Conservation (phyloP, 2,797 vertebrate species). For the Pseudotriccus pelzelni region DNA sequence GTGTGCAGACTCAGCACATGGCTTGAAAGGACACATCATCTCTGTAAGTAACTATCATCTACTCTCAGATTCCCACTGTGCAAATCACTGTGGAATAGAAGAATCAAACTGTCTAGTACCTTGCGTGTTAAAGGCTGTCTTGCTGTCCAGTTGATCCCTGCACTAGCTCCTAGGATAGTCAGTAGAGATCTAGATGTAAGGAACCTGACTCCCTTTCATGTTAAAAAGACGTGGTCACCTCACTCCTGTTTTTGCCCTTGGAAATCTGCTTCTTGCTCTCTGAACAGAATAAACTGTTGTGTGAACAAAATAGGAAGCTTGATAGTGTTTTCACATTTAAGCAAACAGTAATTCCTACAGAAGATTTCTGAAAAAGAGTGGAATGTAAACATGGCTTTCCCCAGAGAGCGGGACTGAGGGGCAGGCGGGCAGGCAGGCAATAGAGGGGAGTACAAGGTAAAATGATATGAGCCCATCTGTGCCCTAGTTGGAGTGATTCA, state of each 20-base stretch:
- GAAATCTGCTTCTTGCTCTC: neutral
- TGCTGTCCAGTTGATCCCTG: neutral
- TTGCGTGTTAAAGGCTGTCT: neutral
- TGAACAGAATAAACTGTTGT: neutral
- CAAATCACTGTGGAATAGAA: neutral
- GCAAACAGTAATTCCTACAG: neutral
- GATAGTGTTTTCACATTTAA: neutral
- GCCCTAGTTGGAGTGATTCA: neutral
- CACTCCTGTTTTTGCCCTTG: neutral
- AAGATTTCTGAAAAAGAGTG: neutral
- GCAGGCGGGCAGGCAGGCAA: neutral
- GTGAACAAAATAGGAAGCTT: neutral
- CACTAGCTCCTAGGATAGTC: neutral
- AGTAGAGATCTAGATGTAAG: neutral
- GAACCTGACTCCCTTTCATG: neutral
- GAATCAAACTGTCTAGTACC: neutral
- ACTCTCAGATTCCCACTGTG: neutral
- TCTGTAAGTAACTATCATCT: slow-evolving; percentile 83
- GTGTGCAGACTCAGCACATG: slow-evolving; percentile 96
- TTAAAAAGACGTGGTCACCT: neutral
- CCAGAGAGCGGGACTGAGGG: neutral
- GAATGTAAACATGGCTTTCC: neutral
- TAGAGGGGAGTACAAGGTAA: neutral
- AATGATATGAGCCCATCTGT: neutral
- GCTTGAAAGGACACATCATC: slow-evolving; percentile 98